phyloP scores from a whole-genome alignment of 2,113 vertebrate species.

The Actenoides hombroni region DNA sequence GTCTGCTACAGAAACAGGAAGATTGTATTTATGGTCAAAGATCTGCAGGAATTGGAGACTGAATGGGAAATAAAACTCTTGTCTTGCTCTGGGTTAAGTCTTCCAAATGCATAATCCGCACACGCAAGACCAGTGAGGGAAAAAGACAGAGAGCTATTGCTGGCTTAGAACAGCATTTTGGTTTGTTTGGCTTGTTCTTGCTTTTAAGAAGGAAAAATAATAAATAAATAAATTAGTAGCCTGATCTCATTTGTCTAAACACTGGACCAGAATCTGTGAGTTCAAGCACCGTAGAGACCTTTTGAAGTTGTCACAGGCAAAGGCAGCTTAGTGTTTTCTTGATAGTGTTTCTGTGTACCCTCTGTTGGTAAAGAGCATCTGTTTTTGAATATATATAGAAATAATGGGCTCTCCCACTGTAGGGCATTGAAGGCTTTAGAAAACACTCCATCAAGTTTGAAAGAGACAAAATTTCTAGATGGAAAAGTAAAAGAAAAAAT shows the following conservation, averaged over 20 bases:
- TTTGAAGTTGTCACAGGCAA: neutral
- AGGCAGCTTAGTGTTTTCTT: neutral
- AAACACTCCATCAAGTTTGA: neutral
- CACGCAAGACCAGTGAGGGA: neutral
- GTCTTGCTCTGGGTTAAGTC: neutral
- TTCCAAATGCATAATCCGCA: neutral
- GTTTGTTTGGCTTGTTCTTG: neutral
- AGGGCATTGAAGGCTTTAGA: neutral
- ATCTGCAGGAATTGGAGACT: neutral
- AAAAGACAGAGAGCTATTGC: neutral
- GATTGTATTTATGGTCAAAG: neutral
- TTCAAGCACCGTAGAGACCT: neutral
- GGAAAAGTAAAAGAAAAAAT: neutral
- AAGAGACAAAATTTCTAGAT: neutral
- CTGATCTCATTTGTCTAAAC: neutral
- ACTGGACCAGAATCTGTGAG: neutral
- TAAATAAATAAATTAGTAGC: neutral
- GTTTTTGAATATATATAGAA: neutral
- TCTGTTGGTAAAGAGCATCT: neutral
- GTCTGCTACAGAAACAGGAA: neutral
- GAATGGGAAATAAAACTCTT: neutral
- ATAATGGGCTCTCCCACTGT: neutral
- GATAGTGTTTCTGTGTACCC: neutral
- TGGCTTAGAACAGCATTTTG: neutral
- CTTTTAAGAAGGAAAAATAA: neutral